Conservation (phyloP, 2,888 invertebrate genomes). For the Smittia aterrima region DNA sequence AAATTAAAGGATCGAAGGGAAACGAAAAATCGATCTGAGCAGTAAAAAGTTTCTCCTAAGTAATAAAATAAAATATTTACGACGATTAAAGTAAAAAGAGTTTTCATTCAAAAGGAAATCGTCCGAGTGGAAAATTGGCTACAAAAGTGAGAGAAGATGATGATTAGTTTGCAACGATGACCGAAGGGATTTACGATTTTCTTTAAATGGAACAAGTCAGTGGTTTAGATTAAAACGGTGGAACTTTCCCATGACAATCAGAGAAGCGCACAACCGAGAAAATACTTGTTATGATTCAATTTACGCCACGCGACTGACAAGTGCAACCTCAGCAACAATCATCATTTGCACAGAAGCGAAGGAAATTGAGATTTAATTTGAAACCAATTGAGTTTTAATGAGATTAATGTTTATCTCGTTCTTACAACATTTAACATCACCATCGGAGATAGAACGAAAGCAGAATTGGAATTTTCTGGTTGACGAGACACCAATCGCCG, state of each 20-base stretch:
- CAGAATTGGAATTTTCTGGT: slow-evolving; percentile 39
- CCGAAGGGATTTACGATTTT: slow-evolving; percentile 39
- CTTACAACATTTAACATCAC: slow-evolving; percentile 37
- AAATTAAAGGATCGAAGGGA: neutral
- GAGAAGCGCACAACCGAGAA: neutral
- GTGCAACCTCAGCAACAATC: slow-evolving; percentile 39
- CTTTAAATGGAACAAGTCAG: no score
- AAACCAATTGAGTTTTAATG: slow-evolving; percentile 35
- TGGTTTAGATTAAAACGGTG: neutral
- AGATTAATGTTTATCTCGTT: slow-evolving; percentile 32
- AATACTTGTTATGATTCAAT: slow-evolving; percentile 37
- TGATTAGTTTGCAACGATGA: neutral
- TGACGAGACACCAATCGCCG: slow-evolving; percentile 23
- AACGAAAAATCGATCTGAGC: neutral
- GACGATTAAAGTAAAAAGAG: slow-evolving; percentile 29
- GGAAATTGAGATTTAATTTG: slow-evolving; percentile 38
- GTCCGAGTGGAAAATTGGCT: slow-evolving; percentile 39
- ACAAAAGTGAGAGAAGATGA: slow-evolving; percentile 12
- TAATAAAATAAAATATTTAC: slow-evolving; percentile 41
- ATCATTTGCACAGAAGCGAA: slow-evolving; percentile 3
- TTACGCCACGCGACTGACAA: slow-evolving; percentile 38
- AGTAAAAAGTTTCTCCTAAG: slow-evolving; percentile 12
- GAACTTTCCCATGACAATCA: slow-evolving; percentile 30
- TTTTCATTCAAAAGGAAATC: neutral
- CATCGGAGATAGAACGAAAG: neutral